These are phyloP conservation scores for Unio pictorum DNA, from an alignment of 2,888 invertebrate species.

Conservation along the genomic window DNA sequence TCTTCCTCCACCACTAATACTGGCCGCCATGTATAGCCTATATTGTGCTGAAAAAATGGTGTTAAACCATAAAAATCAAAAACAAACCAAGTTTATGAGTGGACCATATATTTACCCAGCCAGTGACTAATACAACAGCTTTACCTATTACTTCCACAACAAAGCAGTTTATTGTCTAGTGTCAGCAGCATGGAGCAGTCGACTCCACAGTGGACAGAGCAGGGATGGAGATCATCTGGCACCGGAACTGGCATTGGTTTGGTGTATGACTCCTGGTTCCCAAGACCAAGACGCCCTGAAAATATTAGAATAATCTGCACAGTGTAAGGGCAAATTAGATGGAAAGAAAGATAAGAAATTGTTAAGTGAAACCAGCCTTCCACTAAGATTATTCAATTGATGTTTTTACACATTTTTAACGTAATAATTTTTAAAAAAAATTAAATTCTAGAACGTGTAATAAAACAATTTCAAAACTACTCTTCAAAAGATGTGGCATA, in stretches of 20 bases:
- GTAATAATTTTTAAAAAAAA: too few relatives aligned
- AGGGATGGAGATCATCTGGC: conserved; percentile 54
- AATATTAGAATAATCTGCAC: background rate
- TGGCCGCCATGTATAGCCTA: too few relatives aligned
- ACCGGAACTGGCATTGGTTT: conserved; percentile 64
- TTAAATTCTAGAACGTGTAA: too few relatives aligned
- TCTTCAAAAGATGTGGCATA: too few relatives aligned
- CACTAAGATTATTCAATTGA: too few relatives aligned
- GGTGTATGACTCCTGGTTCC: conserved; percentile 60
- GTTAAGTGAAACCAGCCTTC: background rate
- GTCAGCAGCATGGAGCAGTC: conserved; percentile 69
- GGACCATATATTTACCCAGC: too few relatives aligned
- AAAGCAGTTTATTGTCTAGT: conserved; percentile 58
- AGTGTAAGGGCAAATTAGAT: background rate
- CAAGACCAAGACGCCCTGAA: conserved; percentile 66
- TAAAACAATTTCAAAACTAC: too few relatives aligned
- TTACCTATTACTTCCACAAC: conserved; percentile 67
- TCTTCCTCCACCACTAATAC: too few relatives aligned
- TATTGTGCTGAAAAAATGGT: too few relatives aligned
- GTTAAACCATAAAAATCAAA: too few relatives aligned
- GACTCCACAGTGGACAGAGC: conserved; percentile 66
- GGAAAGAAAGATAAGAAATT: background rate
- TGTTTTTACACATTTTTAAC: too few relatives aligned
- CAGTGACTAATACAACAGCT: background rate
- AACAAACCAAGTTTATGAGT: too few relatives aligned